These are phyloP conservation scores for Tortrix viridana DNA, from an alignment of 2,888 invertebrate species.

Conservation along the genomic window DNA sequence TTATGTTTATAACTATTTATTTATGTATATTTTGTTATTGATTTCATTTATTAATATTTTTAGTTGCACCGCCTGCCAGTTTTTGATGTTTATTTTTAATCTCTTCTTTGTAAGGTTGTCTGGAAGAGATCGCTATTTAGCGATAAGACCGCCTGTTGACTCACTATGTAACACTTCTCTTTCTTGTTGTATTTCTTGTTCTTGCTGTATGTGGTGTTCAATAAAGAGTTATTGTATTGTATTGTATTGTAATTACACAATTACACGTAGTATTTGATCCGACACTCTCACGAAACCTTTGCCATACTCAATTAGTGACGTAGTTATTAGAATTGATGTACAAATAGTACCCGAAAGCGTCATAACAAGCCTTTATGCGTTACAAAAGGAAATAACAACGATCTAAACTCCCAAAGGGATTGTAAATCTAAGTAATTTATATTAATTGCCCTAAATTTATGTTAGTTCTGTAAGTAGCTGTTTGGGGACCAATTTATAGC, in stretches of 20 bases:
- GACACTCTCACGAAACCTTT: slow-evolving; percentile 42
- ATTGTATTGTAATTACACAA: background rate
- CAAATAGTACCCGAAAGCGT: slow-evolving; percentile 55
- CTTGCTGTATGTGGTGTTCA: too few species aligned
- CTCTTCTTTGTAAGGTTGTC: too few species aligned
- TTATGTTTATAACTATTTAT: too few species aligned
- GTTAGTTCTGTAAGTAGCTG: slow-evolving; percentile 71
- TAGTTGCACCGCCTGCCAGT: too few species aligned
- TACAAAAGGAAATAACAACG: slow-evolving; percentile 67
- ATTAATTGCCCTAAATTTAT: slow-evolving; percentile 76
- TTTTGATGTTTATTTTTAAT: too few species aligned
- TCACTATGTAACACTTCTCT: too few species aligned
- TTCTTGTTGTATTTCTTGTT: too few species aligned
- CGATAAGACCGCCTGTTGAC: too few species aligned
- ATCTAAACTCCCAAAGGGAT: slow-evolving; percentile 72
- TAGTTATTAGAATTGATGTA: slow-evolving; percentile 65
- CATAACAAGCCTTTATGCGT: slow-evolving; percentile 62
- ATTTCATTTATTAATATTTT: too few species aligned
- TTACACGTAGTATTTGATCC: slow-evolving; percentile 19
- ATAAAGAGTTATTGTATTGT: too few species aligned
- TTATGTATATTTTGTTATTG: too few species aligned
- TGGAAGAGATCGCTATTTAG: too few species aligned
- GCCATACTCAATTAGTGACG: slow-evolving; percentile 50
- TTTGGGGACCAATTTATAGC: slow-evolving; percentile 69
- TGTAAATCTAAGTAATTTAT: slow-evolving; percentile 80